A percentile compares a stretch with the other conserved stretches of the same genome.
Conservation (phyloP, 1,140 invertebrate species). For the Archivesica marissinica region DNA sequence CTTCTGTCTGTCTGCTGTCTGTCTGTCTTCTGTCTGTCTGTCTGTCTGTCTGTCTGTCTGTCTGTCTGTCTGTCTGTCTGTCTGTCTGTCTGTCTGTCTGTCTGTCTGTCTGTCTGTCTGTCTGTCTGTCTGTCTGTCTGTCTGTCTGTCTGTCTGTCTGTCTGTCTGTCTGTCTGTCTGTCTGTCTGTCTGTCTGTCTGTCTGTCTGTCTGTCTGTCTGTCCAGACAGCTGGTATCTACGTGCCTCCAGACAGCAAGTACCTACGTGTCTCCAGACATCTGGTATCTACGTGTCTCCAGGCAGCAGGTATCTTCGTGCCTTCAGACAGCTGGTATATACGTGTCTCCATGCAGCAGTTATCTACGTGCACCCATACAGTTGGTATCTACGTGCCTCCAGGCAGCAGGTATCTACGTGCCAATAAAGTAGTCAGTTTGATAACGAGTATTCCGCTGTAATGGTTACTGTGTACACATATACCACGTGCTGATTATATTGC, state of each 20-base stretch:
- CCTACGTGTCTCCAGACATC: no score
- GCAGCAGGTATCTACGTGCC: not conserved
- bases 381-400: no score
- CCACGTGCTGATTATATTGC: not conserved
- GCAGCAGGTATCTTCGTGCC: no score
- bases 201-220: not conserved
- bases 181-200: conserved; percentile 10
- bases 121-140: not conserved
- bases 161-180: conserved; percentile 10
- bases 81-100: conserved; percentile 7
- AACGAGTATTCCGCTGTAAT: not conserved
- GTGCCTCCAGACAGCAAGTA: no score
- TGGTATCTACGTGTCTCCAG: no score
- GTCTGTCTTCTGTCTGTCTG: no score
- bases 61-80: conserved; percentile 29
- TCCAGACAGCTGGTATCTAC: not conserved
- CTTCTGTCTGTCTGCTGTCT: no score
- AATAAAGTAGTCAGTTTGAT: not conserved
- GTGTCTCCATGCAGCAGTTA: no score
- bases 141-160: conserved; percentile 5
- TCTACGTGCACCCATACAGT: no score
- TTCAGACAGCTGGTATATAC: no score
- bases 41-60: conserved; percentile 25
- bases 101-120: conserved; percentile 32
- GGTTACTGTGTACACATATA: not conserved